These are phyloP conservation scores for Pangasius krempfi DNA, from an alignment of 2,797 vertebrate genomes.

Conservation along the genomic window DNA sequence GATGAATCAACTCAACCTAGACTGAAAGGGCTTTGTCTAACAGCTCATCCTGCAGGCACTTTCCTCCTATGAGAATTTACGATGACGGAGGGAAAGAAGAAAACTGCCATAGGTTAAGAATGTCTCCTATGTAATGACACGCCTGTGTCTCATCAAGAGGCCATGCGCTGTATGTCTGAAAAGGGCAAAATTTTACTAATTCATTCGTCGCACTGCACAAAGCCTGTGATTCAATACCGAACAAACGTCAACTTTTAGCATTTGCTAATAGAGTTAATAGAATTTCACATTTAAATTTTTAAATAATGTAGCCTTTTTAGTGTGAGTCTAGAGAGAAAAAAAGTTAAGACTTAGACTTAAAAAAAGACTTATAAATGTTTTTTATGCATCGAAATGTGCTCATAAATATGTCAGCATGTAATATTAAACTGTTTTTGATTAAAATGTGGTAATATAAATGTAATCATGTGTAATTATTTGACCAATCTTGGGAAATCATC, in stretches of 20 bases:
- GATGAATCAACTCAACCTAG: conserved; percentile 48
- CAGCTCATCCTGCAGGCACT: conserved; percentile 54
- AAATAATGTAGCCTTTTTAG: conserved; percentile 24
- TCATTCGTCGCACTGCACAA: conserved; percentile 26
- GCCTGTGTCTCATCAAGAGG: conserved; percentile 41
- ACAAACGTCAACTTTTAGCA: conserved; percentile 13
- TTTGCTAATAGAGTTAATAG: conserved; percentile 11
- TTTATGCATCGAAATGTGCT: not conserved
- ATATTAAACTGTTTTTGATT: not conserved
- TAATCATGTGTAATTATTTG: not conserved
- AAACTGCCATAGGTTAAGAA: conserved; percentile 54
- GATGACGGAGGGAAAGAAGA: conserved; percentile 38
- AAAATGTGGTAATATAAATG: not conserved
- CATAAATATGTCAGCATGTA: not conserved
- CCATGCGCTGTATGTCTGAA: conserved; percentile 21
- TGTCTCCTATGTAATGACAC: conserved; percentile 40
- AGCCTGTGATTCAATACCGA: conserved; percentile 23
- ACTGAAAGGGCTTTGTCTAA: conserved; percentile 58
- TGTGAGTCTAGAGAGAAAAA: not conserved
- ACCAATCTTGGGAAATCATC: not conserved
- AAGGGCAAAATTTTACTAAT: conserved; percentile 43
- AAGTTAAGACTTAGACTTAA: not conserved
- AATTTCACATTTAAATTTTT: conserved; percentile 16
- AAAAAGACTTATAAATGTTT: not conserved
- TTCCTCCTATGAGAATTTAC: conserved; percentile 54